Evolutionary conservation across 2,797 vertebrate species (phyloP).

Genomic region (Percopsis omiscomaycus): DNA sequence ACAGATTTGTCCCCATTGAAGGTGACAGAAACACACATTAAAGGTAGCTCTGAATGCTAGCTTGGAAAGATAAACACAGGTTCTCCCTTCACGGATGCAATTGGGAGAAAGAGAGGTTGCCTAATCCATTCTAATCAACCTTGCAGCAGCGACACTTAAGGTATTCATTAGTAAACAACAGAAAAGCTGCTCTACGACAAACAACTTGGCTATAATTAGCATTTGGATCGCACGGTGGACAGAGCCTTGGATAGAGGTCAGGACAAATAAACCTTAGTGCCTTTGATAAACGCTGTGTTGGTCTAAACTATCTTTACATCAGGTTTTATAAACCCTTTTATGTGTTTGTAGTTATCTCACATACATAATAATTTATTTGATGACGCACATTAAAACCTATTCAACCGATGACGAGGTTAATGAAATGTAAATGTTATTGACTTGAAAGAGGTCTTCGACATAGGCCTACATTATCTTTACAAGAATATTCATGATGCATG

Average conservation of each 20-base stretch:
- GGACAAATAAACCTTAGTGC: slow-evolving; percentile 49
- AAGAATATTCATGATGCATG: too few relatives aligned
- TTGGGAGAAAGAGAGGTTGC: slow-evolving; percentile 59
- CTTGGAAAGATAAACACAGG: slow-evolving; percentile 42
- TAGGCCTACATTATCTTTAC: too few relatives aligned
- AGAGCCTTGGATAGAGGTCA: slow-evolving; percentile 64
- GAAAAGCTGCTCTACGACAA: slow-evolving; percentile 60
- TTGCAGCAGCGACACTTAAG: slow-evolving; percentile 67
- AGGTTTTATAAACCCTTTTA: slow-evolving; percentile 22
- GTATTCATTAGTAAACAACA: slow-evolving; percentile 77
- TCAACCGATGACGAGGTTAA: background rate
- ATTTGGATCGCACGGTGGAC: slow-evolving; percentile 65
- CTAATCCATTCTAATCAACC: slow-evolving; percentile 78
- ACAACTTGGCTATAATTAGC: slow-evolving; percentile 70
- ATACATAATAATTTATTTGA: slow-evolving; percentile 29
- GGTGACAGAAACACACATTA: slow-evolving; percentile 51
- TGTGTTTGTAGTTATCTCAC: background rate
- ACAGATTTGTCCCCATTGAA: slow-evolving; percentile 28
- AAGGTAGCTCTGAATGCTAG: slow-evolving; percentile 45
- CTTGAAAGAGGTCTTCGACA: background rate
- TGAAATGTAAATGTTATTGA: background rate
- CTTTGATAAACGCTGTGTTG: slow-evolving; percentile 43
- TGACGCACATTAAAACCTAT: slow-evolving; percentile 35
- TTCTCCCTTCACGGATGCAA: slow-evolving; percentile 46
- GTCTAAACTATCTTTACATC: slow-evolving; percentile 33